phyloP scores from a whole-genome alignment of 2,113 vertebrate genomes.

The Embiotoca jacksoni region DNA sequence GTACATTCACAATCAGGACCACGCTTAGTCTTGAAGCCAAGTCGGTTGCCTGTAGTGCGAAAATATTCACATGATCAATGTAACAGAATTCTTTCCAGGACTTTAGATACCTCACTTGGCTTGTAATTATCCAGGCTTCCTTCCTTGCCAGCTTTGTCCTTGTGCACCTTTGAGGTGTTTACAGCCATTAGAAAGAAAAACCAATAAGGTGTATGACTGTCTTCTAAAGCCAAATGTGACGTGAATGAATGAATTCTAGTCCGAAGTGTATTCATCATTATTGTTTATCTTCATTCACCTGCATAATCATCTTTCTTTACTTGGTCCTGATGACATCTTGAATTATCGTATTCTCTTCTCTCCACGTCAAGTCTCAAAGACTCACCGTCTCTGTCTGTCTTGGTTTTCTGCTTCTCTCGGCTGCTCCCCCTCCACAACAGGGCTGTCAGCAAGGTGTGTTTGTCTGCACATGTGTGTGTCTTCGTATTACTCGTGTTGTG shows the following conservation, averaged over 20 bases:
- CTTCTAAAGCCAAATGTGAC: not conserved
- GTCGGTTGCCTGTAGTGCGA: no score
- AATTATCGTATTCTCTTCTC: constrained; percentile 25
- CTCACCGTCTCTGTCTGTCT: constrained; percentile 29
- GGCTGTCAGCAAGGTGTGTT: constrained; percentile 46
- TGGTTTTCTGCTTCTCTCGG: constrained; percentile 12
- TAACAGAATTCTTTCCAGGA: no score
- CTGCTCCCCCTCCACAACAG: constrained; percentile 28
- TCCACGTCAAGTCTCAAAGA: constrained; percentile 13
- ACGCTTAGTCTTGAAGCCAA: no score
- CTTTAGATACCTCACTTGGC: no score
- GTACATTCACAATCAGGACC: no score
- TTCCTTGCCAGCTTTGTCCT: no score
- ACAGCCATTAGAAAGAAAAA: no score
- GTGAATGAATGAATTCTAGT: not conserved
- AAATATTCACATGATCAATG: no score
- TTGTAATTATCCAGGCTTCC: no score
- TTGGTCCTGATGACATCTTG: constrained; percentile 12
- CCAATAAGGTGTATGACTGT: not conserved
- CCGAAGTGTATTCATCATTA: not conserved
- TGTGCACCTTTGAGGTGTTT: no score
- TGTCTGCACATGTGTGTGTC: not conserved
- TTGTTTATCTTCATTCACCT: not conserved
- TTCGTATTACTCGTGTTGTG: not conserved
- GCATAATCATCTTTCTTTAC: constrained; percentile 14